These are phyloP conservation scores for Lota lota DNA, from an alignment of 2,113 vertebrate species.

Conservation along the genomic window DNA sequence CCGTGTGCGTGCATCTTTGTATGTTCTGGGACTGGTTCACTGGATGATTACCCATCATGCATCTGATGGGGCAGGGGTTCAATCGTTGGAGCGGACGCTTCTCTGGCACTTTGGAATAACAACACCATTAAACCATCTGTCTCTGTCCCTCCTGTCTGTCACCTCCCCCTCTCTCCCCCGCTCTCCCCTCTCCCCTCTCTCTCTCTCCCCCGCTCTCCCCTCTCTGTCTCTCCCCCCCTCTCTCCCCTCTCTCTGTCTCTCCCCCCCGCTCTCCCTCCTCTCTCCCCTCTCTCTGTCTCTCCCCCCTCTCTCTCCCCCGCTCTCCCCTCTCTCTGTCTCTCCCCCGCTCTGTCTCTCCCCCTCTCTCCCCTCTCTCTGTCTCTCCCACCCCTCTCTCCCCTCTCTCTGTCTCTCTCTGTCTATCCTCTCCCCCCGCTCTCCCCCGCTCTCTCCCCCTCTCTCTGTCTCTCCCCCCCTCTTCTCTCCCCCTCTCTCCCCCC, in stretches of 20 bases:
- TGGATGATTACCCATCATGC: too few relatives aligned
- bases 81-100: too few relatives aligned
- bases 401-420: not conserved
- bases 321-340: not conserved
- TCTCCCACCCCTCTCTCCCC: not conserved
- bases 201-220: too few relatives aligned
- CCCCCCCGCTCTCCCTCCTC: not conserved
- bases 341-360: not conserved
- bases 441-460: not conserved
- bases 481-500: constrained; percentile 7
- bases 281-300: not conserved
- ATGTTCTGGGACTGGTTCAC: too few relatives aligned
- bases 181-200: constrained; percentile 14
- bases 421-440: constrained; percentile 22
- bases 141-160: too few relatives aligned
- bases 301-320: constrained; percentile 32
- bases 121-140: too few relatives aligned
- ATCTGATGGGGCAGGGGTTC: too few relatives aligned
- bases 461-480: constrained; percentile 11
- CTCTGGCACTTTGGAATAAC: too few relatives aligned
- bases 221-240: constrained; percentile 1
- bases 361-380: constrained; percentile 32
- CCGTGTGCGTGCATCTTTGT: too few relatives aligned
- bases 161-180: not conserved
- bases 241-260: constrained; percentile 34